phyloP scores from a whole-genome alignment of 37 sponge, comb jelly and placozoan genomes.

The Crambe crambe region DNA sequence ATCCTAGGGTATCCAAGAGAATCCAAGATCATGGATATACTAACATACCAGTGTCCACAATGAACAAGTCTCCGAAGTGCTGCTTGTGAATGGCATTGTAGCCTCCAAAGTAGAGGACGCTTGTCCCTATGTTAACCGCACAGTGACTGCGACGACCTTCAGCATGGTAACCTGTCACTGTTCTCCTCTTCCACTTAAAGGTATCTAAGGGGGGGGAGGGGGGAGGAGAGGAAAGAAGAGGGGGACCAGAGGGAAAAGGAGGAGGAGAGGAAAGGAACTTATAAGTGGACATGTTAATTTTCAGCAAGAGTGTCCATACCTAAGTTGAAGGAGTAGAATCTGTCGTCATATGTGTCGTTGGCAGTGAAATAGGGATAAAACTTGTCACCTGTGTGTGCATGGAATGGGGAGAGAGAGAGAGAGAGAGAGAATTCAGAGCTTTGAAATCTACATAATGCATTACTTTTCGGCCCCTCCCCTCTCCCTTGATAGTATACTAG shows the following conservation, averaged over 20 bases:
- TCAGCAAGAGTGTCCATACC: slow-evolving; percentile 7
- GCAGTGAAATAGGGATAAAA: slow-evolving; percentile 54
- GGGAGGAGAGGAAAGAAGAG: background rate
- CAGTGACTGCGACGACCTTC: slow-evolving; percentile 46
- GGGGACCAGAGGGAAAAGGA: background rate
- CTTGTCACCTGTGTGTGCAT: slow-evolving; percentile 46
- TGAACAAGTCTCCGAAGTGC: slow-evolving; percentile 70
- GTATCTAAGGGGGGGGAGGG: background rate
- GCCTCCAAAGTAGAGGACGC: slow-evolving; percentile 63
- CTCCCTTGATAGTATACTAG: no score
- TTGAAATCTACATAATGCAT: no score
- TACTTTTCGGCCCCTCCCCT: background rate
- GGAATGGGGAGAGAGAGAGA: no score
- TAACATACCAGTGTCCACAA: slow-evolving; percentile 43
- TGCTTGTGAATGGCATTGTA: slow-evolving; percentile 43
- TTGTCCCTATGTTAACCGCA: slow-evolving; percentile 36
- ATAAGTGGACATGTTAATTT: background rate
- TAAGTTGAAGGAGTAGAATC: slow-evolving; percentile 40
- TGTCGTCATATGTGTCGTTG: slow-evolving; percentile 47
- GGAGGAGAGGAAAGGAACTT: background rate
- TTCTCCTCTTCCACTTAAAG: background rate
- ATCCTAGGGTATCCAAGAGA: no score
- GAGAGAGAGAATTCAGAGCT: no score
- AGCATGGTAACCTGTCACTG: slow-evolving; percentile 26
- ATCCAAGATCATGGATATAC: no score